phyloP scores from a whole-genome alignment of 1,140 invertebrate species.

The Sycophaga agraensis region DNA sequence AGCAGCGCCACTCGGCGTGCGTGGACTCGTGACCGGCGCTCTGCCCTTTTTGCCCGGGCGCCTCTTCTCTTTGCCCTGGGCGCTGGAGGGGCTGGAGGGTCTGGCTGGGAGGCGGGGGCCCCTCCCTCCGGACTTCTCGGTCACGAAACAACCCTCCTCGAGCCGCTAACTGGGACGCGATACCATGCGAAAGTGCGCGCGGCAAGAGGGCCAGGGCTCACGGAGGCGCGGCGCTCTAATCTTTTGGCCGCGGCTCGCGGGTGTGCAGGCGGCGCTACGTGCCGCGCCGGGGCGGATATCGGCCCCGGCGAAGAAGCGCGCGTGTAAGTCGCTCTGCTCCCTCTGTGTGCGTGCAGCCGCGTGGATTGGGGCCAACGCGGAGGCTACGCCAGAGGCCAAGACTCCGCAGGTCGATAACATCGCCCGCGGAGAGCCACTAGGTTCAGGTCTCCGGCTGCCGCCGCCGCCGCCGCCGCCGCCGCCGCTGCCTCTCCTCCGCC shows the following conservation, averaged over 20 bases:
- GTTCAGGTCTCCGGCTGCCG: constrained; percentile 42
- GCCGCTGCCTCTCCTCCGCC: neutral
- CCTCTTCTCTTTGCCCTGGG: neutral
- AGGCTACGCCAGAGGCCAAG: constrained; percentile 37
- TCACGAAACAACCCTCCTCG: constrained; percentile 29
- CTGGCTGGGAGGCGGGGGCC: neutral
- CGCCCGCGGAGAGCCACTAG: constrained; percentile 38
- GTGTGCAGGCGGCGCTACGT: neutral
- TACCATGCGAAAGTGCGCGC: constrained; percentile 13
- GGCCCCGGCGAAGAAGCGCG: constrained; percentile 13
- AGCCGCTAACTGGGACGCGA: constrained; percentile 31
- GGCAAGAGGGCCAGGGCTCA: too few relatives aligned
- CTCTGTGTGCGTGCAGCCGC: constrained; percentile 17
- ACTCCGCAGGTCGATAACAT: constrained; percentile 44
- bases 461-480: constrained; percentile 14
- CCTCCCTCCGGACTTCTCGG: constrained; percentile 3
- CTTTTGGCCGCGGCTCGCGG: too few relatives aligned
- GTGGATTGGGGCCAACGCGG: constrained; percentile 31
- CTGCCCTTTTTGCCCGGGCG: too few relatives aligned
- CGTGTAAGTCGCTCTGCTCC: constrained; percentile 17
- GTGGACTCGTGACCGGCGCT: constrained; percentile 36
- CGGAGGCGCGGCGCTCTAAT: too few relatives aligned
- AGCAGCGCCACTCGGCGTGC: too few relatives aligned
- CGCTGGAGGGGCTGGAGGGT: neutral
- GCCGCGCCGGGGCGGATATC: neutral